Evolutionary conservation across 1,140 invertebrate species (phyloP), one percentile per base, ranked within the genome.

Genomic region (Himalopsyche phryganea): DNA sequence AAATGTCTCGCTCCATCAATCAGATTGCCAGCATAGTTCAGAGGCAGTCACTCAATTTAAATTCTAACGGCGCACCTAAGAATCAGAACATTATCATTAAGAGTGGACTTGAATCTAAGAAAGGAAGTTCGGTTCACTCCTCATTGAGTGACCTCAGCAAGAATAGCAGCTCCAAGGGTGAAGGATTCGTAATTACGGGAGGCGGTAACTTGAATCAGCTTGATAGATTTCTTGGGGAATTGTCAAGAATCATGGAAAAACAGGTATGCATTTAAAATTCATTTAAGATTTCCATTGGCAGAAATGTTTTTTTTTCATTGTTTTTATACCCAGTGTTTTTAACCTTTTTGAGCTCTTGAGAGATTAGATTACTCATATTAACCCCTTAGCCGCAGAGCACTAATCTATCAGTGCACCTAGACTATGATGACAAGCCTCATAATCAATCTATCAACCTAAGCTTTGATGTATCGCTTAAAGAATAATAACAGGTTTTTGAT

Each of bases 141-240:
- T 74, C 73, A 1, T 18, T 70, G 9, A 71, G 68, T 40, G 68
- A 69, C 51, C 59, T 66, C 56, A 66, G 65, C 47, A 65, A 66
- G 76, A 63, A 59, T 42, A 60, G 58, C 50, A 55, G 57, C 40
- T 69, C 65, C 57, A 68, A 69, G 10, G 70, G 66, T 44, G 74
- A 74, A 56, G 66, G 65, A 20, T 65, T 66, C 17, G 50, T 60
- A 6, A 66, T 69, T 19, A 55, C 44, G 2, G 42, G 53, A 15
- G 74, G 80, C 15, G 84, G 85, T 58, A 78, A 82, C 61, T 66
- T 87, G 1, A 82, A 82, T 65, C 84, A 87, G 66, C 68, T 88
- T 7, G 81, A 81, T 38, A 85, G 84, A 65, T 74, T 85, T 53
- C 68, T 87, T 0, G 81, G 82, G 19, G 86, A 88, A 69, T 74